These are phyloP conservation scores for Onychomys leucogaster DNA, from an alignment of 2,797 vertebrate species.

Conservation along the genomic window DNA sequence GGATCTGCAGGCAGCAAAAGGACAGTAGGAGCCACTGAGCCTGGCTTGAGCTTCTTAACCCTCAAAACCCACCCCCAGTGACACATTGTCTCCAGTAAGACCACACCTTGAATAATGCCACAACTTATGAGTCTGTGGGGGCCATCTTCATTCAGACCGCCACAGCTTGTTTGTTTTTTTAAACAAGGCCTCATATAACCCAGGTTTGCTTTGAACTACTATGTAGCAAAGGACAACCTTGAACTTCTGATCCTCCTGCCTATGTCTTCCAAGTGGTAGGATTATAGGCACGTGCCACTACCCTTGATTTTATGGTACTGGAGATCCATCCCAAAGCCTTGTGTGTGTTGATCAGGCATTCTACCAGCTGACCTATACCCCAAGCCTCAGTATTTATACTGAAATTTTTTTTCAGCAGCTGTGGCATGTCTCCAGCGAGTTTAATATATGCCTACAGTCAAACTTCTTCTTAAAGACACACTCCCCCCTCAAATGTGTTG, in stretches of 20 bases:
- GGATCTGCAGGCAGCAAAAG: background rate
- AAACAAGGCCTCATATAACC: background rate
- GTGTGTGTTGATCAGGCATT: background rate
- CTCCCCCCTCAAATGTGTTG: too few relatives aligned
- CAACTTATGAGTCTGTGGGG: background rate
- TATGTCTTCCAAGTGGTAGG: background rate
- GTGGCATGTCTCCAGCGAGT: constrained; percentile 7
- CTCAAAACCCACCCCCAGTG: background rate
- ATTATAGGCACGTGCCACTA: background rate
- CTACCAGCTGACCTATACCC: background rate
- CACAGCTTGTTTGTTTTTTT: background rate
- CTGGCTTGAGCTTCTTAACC: background rate
- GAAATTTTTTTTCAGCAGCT: constrained; percentile 1
- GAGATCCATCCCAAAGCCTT: background rate
- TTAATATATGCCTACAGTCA: background rate
- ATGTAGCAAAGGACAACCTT: background rate
- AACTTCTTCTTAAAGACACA: background rate
- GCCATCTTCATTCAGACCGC: background rate
- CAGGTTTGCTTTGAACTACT: background rate
- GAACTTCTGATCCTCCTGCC: background rate
- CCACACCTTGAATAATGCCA: background rate
- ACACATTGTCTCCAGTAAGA: background rate
- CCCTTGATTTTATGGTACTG: background rate
- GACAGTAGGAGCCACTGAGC: background rate
- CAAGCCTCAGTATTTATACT: constrained; percentile 20